These are phyloP conservation scores for Muscicapa adusta DNA, from an alignment of 2,113 vertebrate genomes.

Conservation along the genomic window DNA sequence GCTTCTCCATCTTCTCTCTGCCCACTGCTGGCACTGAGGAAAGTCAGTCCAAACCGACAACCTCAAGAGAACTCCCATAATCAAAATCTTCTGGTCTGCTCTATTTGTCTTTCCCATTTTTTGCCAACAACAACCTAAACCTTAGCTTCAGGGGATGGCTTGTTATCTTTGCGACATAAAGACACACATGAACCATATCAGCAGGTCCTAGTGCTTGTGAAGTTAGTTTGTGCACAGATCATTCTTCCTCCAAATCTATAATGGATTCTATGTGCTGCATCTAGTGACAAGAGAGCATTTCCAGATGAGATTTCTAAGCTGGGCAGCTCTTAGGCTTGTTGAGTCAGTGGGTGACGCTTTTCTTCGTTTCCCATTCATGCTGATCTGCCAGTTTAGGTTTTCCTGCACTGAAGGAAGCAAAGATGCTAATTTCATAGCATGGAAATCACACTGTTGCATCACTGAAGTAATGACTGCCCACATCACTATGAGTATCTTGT, in stretches of 20 bases:
- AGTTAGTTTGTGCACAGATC: not conserved
- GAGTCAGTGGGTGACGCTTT: not conserved
- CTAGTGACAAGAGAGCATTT: not conserved
- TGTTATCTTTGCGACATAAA: not conserved
- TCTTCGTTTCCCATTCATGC: not conserved
- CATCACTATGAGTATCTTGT: accelerated
- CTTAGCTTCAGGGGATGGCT: not conserved
- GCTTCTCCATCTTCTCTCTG: not conserved
- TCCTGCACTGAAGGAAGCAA: not conserved
- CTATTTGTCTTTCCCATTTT: not conserved
- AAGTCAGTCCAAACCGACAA: not conserved
- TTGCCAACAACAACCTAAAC: not conserved
- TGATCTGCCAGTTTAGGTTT: not conserved
- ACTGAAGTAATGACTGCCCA: not conserved
- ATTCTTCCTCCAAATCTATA: not conserved
- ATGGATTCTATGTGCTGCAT: not conserved
- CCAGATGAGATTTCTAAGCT: not conserved
- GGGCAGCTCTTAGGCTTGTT: not conserved
- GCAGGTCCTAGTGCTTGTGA: not conserved
- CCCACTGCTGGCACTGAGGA: not conserved
- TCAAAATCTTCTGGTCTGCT: not conserved
- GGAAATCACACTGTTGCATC: not conserved
- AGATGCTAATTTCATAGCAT: not conserved
- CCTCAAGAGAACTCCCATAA: not conserved
- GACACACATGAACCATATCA: not conserved